phyloP scores from a whole-genome alignment of 2,113 vertebrate species.

The Xyrauchen texanus region DNA sequence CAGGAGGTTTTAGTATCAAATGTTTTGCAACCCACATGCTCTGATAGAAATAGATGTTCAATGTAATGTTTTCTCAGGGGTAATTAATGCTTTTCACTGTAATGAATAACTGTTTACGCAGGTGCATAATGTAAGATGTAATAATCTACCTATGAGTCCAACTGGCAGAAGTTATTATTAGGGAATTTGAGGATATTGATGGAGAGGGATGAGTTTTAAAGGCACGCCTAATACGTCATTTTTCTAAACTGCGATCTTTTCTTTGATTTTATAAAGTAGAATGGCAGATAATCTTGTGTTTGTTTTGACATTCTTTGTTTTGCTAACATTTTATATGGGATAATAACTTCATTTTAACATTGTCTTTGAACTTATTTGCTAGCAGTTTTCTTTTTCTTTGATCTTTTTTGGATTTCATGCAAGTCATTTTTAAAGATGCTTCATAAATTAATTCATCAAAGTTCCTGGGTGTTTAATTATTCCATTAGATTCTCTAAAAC shows the following conservation, averaged over 20 bases:
- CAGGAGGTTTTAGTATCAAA: slow-evolving; percentile 29
- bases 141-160: slow-evolving; percentile 12
- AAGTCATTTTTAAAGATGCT: too few species aligned
- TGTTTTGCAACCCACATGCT: slow-evolving; percentile 19
- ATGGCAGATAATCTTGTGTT: too few species aligned
- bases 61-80: slow-evolving; percentile 62
- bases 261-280: not conserved
- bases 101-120: slow-evolving; percentile 41
- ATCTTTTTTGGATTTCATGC: too few species aligned
- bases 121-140: slow-evolving; percentile 29
- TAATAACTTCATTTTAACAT: too few species aligned
- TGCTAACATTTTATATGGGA: too few species aligned
- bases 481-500: too few species aligned
- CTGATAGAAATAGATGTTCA: slow-evolving; percentile 62
- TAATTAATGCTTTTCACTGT: slow-evolving; percentile 54
- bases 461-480: too few species aligned
- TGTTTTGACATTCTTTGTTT: too few species aligned
- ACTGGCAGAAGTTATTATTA: slow-evolving; percentile 29
- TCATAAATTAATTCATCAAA: too few species aligned
- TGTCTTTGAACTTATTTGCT: too few species aligned
- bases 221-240: not conserved
- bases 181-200: slow-evolving; percentile 7
- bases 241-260: not conserved
- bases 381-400: too few species aligned
- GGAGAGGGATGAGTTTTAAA: not conserved